A percentile compares a stretch with the other conserved stretches of the same genome.
These are phyloP conservation scores for Muscicapa adusta DNA, from an alignment of 2,113 vertebrate species.

Conservation along the genomic window DNA sequence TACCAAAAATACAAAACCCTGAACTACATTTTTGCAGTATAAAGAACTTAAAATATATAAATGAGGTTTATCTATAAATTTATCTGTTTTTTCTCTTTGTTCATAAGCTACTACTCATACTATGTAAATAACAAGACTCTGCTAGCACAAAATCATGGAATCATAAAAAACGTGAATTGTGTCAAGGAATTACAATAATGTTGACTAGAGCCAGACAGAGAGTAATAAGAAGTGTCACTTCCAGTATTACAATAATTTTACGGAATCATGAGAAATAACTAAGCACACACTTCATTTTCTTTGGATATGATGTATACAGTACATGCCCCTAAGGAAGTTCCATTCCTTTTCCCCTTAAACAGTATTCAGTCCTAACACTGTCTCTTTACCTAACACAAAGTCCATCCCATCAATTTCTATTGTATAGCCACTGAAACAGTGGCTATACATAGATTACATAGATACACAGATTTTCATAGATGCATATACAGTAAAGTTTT, in stretches of 20 bases:
- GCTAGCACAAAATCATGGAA: not conserved
- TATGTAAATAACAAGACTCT: not conserved
- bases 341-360: not conserved
- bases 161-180: not conserved
- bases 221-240: not conserved
- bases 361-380: not conserved
- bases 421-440: not conserved
- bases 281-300: not conserved
- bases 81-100: not conserved
- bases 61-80: not conserved
- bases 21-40: not conserved
- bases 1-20: not conserved
- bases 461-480: not conserved
- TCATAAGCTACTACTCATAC: not conserved
- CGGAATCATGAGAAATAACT: not conserved
- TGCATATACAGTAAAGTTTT: not conserved
- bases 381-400: not conserved
- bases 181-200: not conserved
- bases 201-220: not conserved
- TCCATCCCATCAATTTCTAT: not conserved
- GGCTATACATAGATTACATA: no score
- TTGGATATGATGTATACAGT: not conserved
- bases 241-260: not conserved
- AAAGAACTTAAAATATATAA: not conserved
- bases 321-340: not conserved